A percentile compares a stretch with the other conserved stretches of the same genome.
Evolutionary conservation across 2,888 invertebrate genomes (phyloP).

Genomic region (Hylaea fasciaria): DNA sequence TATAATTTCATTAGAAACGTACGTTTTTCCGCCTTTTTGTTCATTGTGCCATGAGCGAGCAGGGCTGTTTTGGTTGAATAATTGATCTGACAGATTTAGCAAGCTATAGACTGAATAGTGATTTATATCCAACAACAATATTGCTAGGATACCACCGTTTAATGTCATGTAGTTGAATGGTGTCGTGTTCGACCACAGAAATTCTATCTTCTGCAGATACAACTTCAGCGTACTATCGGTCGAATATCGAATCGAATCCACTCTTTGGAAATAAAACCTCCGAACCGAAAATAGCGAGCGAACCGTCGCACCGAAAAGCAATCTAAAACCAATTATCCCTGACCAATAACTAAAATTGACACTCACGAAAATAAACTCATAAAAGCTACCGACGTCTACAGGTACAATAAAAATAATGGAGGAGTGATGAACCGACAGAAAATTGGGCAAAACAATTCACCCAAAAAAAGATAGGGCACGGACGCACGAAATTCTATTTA

Average conservation of each 20-base stretch:
- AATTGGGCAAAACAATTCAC: conserved; percentile 35
- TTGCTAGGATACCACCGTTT: neutral
- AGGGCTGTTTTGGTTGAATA: too few species aligned
- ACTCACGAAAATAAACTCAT: conserved; percentile 43
- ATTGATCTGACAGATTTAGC: too few species aligned
- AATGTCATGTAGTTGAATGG: neutral
- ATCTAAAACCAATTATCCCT: conserved; percentile 39
- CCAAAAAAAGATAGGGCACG: conserved; percentile 38
- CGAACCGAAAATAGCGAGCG: conserved; percentile 22
- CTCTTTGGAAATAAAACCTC: conserved; percentile 28
- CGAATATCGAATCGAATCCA: conserved; percentile 28
- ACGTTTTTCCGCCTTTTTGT: too few species aligned
- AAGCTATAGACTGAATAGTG: too few species aligned
- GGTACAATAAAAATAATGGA: conserved; percentile 44
- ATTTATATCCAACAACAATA: too few species aligned
- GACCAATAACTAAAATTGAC: conserved; percentile 46
- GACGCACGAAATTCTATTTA: conserved; percentile 41
- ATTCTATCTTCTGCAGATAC: too few species aligned
- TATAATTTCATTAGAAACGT: too few species aligned
- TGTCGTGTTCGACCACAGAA: conserved; percentile 3
- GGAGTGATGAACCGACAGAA: conserved; percentile 41
- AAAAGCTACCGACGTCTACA: conserved; percentile 35
- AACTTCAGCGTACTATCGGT: conserved; percentile 12
- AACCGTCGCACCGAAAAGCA: conserved; percentile 26
- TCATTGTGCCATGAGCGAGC: too few species aligned